phyloP scores from a whole-genome alignment of 2,113 vertebrate genomes.

The Pipa parva region DNA sequence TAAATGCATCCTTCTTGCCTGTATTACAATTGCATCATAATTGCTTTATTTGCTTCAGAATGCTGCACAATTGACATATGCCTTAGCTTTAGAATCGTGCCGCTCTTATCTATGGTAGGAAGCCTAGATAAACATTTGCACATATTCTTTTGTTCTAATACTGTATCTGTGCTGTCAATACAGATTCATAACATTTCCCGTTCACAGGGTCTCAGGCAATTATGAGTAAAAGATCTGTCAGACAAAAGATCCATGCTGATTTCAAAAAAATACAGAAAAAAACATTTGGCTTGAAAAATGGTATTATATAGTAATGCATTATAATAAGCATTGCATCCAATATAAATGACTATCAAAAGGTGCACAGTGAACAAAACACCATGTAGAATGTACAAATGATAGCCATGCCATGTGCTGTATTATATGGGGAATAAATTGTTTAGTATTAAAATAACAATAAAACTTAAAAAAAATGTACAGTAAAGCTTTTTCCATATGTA shows the following conservation, averaged over 20 bases:
- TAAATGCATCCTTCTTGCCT: no score
- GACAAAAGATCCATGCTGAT: neutral
- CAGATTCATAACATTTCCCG: neutral
- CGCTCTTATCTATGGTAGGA: neutral
- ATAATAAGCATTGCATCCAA: neutral
- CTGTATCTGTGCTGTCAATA: neutral
- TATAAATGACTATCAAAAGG: neutral
- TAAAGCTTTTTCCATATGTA: no score
- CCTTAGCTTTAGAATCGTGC: no score
- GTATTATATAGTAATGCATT: neutral
- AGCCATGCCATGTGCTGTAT: no score
- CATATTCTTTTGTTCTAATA: neutral
- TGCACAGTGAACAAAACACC: neutral
- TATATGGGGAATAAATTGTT: no score
- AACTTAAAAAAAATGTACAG: no score
- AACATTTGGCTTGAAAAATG: neutral
- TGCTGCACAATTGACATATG: no score
- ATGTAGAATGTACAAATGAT: no score
- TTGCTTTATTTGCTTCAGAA: no score
- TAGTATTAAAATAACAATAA: no score
- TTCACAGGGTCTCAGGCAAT: neutral
- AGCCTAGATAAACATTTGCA: neutral
- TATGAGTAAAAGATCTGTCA: neutral
- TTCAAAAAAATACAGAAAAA: neutral
- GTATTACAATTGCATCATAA: no score